Evolutionary conservation across 2,888 invertebrate species (phyloP), one percentile per base, ranked within the genome.

Genomic region (Sturmia bella): DNA sequence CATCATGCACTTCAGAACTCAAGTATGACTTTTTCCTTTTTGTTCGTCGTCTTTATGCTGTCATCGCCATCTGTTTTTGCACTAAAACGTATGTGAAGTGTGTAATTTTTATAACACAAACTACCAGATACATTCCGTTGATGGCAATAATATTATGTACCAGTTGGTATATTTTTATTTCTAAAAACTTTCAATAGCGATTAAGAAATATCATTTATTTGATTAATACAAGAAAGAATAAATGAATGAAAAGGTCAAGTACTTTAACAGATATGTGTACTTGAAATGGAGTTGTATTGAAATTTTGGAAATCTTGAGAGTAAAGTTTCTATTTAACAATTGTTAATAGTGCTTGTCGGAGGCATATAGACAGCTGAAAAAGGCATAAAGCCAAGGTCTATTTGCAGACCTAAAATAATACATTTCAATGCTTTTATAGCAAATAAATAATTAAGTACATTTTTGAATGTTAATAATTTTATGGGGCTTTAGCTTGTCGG

Each of bases 51-150:
- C 41, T 50, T 72, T 66, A 32, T 50, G 24, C 73, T 76, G 52
- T 63, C 57, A 70, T 79, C 76, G 72, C 75, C 70, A 76, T 69
- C 50, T 76, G 66, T 76, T 59, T 78, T 84, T 84, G 74, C 84
- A 85, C 75, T 83, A 82, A 84, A 85, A 83, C 83, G 82, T 83
- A 84, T 85, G 84, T 85, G 83, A 79, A 85, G 83, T 85, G 83
- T 83, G 64, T 64, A 74, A 56, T 74, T 63, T 63, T 69, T 59
- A 27, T 45, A 37, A 32, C 32, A 63, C 57, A 63, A 74, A 19
- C 13, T 68, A 66, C 32, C 61, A 63, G 43, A 68, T 79, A 59
- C 50, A 57, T 52, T 59, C 50, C 66, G 48, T 59, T 37, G 57
- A 64, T 72, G 32, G 41, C 57, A 59, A 64, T 66, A 54, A 59